Conservation (phyloP, 2,888 invertebrate genomes). For the Tupiocoris notatus region DNA sequence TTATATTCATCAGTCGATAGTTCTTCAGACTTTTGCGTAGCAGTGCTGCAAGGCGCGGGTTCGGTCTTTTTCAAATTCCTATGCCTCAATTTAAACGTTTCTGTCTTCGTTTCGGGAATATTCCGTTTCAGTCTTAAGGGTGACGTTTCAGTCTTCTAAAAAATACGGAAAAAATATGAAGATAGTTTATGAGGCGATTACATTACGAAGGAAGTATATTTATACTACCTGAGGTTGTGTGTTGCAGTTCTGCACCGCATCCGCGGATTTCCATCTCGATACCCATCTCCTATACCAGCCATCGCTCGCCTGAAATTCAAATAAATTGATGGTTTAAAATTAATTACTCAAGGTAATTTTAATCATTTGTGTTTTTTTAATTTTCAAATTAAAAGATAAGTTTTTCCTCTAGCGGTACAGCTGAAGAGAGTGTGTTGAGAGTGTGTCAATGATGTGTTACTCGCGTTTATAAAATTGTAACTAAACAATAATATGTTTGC, state of each 20-base stretch:
- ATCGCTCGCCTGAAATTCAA: constrained; percentile 47
- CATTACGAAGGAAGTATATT: too few relatives aligned
- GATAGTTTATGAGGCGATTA: too few relatives aligned
- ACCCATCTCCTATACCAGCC: constrained; percentile 47
- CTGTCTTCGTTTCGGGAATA: neutral
- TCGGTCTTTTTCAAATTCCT: neutral
- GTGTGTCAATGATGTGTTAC: too few relatives aligned
- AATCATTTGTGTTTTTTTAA: neutral
- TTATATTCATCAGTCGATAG: neutral
- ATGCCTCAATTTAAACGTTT: neutral
- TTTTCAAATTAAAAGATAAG: too few relatives aligned
- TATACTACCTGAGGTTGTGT: neutral
- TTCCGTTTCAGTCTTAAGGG: constrained; percentile 40
- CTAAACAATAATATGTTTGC: too few relatives aligned
- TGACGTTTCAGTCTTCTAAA: constrained; percentile 29
- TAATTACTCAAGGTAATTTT: too few relatives aligned
- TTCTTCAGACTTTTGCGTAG: neutral
- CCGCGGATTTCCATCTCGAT: constrained; percentile 30
- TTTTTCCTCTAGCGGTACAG: too few relatives aligned
- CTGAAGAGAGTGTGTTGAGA: too few relatives aligned
- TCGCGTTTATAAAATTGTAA: too few relatives aligned
- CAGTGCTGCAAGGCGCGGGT: neutral
- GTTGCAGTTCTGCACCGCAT: neutral
- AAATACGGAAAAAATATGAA: too few relatives aligned
- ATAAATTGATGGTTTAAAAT: too few relatives aligned